phyloP scores from a whole-genome alignment of 2,113 vertebrate species.

The Halcyon malimbica region DNA sequence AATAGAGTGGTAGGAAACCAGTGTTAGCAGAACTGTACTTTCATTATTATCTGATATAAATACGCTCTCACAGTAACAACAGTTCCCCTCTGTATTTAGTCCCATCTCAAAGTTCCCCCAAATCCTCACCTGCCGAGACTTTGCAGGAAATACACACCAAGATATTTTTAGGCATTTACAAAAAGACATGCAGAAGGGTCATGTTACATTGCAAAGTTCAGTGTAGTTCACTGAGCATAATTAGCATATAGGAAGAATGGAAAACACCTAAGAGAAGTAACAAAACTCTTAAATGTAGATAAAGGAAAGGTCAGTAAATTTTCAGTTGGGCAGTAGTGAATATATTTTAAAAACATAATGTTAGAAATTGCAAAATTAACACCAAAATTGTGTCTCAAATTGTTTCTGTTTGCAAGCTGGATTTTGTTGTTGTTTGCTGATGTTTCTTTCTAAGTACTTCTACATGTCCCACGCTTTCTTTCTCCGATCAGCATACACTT shows the following conservation, averaged over 20 bases:
- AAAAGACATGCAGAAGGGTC: neutral
- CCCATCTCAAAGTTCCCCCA: neutral
- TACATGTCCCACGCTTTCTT: neutral
- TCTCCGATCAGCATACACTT: neutral
- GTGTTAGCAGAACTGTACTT: neutral
- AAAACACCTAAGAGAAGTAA: neutral
- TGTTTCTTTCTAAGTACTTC: neutral
- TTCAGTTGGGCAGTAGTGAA: neutral
- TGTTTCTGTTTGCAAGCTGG: neutral
- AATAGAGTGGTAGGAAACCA: neutral
- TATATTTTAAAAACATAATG: neutral
- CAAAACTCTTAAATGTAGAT: neutral
- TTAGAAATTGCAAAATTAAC: neutral
- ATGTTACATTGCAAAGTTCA: neutral
- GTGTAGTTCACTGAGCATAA: neutral
- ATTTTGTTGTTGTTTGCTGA: neutral
- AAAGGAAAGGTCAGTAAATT: neutral
- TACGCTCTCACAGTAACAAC: neutral
- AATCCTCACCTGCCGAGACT: neutral
- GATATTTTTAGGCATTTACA: neutral
- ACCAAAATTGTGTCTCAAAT: neutral
- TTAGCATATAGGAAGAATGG: neutral
- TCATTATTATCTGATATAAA: neutral
- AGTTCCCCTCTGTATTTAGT: neutral
- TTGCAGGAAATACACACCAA: neutral